Evolutionary conservation across 1,140 invertebrate species (phyloP).

Genomic region (Wasmannia auropunctata): DNA sequence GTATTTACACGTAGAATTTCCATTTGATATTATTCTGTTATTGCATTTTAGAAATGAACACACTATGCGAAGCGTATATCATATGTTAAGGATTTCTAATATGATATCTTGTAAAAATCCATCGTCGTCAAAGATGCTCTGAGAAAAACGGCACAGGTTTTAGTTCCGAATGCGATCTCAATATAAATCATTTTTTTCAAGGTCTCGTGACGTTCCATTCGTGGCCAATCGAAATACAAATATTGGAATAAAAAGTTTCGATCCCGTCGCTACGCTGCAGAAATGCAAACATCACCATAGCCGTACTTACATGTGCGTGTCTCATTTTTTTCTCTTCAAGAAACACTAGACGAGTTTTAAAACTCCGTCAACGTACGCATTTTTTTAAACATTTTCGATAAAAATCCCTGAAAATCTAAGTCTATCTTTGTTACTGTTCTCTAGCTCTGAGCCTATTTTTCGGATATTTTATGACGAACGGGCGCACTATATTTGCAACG

Average conservation of each 20-base stretch:
- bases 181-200: slow-evolving; percentile 42
- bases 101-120: neutral
- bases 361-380: neutral
- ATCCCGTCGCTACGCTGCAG: slow-evolving; percentile 15
- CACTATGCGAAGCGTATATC: neutral
- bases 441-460: neutral
- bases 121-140: neutral
- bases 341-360: neutral
- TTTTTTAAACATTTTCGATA: neutral
- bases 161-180: neutral
- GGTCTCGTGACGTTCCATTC: slow-evolving; percentile 15
- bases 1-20: neutral
- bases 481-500: slow-evolving; percentile 40
- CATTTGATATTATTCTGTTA: neutral
- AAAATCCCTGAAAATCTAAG: neutral
- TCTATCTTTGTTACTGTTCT: neutral
- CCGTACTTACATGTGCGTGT: neutral
- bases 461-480: neutral
- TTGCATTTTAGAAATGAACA: neutral
- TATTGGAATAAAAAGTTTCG: slow-evolving; percentile 56
- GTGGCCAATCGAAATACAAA: slow-evolving; percentile 33
- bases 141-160: neutral
- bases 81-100: neutral
- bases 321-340: neutral
- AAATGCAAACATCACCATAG: slow-evolving; percentile 34